These are phyloP conservation scores for Phaetusa simplex DNA, from an alignment of 2,113 vertebrate genomes.

Conservation along the genomic window DNA sequence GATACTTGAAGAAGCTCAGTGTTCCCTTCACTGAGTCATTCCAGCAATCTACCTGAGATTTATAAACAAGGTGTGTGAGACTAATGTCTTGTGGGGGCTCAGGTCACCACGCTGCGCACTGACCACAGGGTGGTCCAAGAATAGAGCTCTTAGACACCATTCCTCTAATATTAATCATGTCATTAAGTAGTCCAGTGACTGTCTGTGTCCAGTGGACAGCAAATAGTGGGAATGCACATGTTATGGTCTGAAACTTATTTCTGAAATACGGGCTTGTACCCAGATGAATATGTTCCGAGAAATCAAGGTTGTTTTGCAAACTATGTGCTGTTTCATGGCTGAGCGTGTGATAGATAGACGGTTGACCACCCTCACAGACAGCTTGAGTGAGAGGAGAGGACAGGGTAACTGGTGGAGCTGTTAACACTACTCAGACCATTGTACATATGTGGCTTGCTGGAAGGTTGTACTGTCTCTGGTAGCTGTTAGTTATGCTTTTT, in stretches of 20 bases:
- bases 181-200: neutral
- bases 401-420: neutral
- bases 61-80: neutral
- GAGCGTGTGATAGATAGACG: neutral
- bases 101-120: neutral
- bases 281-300: neutral
- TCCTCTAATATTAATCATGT: neutral
- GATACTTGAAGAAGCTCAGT: neutral
- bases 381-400: neutral
- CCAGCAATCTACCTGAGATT: rapidly evolving
- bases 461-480: neutral
- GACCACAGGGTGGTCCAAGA: neutral
- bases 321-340: neutral
- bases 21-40: neutral
- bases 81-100: neutral
- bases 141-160: neutral
- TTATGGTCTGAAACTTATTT: neutral
- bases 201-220: neutral
- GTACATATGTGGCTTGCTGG: neutral
- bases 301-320: neutral
- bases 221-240: neutral
- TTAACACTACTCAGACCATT: neutral
- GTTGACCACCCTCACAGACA: neutral
- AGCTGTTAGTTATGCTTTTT: neutral
- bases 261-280: neutral